phyloP scores from a whole-genome alignment of 2,797 vertebrate species.

The Sternarchorhynchus goeldii region DNA sequence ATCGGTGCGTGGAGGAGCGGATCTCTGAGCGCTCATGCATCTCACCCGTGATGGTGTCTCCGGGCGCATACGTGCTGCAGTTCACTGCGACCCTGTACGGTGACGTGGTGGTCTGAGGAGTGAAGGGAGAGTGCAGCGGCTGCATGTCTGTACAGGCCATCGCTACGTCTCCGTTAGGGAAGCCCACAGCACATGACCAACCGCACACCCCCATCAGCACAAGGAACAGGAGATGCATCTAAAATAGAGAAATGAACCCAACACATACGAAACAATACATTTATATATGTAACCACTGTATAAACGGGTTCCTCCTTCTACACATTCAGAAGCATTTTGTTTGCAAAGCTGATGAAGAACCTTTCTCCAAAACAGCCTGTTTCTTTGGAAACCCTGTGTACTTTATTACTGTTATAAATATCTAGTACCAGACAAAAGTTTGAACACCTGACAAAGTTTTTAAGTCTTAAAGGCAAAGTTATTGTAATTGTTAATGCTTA shows the following conservation, averaged over 20 bases:
- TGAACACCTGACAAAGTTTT: no score
- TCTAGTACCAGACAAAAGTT: neutral
- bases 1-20: no score
- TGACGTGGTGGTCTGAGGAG: slow-evolving; percentile 42
- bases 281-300: no score
- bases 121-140: slow-evolving; percentile 37
- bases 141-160: slow-evolving; percentile 56
- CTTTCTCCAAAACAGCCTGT: no score
- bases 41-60: slow-evolving; percentile 60
- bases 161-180: slow-evolving; percentile 57
- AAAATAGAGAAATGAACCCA: neutral
- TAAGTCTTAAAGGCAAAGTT: no score
- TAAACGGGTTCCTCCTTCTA: no score
- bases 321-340: no score
- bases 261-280: neutral
- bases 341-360: no score
- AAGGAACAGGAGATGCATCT: slow-evolving; percentile 15
- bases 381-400: no score
- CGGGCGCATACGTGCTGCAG: slow-evolving; percentile 56
- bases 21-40: no score
- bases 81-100: slow-evolving; percentile 56
- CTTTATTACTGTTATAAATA: no score
- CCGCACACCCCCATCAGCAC: slow-evolving; percentile 27
- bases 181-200: slow-evolving; percentile 46
- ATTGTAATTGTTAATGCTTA: no score